Conservation (phyloP, 2,888 invertebrate genomes). For the Arctia plantaginis region DNA sequence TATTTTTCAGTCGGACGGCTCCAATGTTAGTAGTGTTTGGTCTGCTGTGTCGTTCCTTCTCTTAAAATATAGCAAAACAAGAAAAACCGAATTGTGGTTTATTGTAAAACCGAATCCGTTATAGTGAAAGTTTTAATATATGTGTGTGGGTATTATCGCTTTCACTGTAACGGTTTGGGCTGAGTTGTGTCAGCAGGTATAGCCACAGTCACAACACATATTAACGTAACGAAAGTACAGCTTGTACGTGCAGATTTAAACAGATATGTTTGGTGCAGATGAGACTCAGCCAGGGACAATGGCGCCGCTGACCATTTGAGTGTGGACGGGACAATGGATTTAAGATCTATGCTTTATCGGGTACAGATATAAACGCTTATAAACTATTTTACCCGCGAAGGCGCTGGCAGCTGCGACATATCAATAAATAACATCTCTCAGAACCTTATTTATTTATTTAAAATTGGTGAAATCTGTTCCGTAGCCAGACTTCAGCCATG, state of each 20-base stretch:
- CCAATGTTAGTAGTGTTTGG: no score
- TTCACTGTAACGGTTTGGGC: not conserved
- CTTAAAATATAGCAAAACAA: not conserved
- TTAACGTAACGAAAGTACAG: not conserved
- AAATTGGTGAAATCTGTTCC: not conserved
- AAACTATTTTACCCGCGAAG: not conserved
- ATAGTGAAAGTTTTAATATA: conserved; percentile 2
- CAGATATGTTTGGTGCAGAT: not conserved
- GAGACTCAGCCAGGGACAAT: not conserved
- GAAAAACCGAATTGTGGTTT: not conserved
- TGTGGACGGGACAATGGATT: not conserved
- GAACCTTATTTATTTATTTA: not conserved
- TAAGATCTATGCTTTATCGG: not conserved
- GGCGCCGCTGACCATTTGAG: not conserved
- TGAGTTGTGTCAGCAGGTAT: not conserved
- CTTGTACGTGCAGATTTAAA: not conserved
- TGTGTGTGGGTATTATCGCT: not conserved
- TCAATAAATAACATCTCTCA: not conserved
- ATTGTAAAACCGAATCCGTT: not conserved
- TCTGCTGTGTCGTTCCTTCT: not conserved
- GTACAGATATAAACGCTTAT: not conserved
- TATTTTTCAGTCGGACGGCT: not conserved
- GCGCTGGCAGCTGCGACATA: not conserved
- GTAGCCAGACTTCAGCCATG: no score
- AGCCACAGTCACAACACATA: not conserved